A percentile compares a stretch with the other conserved stretches of the same genome.
Evolutionary conservation across 2,888 invertebrate genomes (phyloP).

Genomic region (Stenolophus ochropezus): DNA sequence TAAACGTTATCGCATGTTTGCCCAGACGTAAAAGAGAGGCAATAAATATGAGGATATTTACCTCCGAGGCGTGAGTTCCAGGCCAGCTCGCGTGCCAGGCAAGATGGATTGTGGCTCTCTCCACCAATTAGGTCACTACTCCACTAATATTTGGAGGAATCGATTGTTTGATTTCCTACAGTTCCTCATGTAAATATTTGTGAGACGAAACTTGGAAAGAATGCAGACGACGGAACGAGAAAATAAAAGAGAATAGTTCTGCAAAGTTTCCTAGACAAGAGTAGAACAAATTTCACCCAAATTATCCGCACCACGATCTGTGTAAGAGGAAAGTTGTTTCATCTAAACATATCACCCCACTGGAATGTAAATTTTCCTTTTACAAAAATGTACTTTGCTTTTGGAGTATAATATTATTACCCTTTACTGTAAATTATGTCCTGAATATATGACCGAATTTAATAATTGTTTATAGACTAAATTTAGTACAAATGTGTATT

Average conservation of each 20-base stretch:
- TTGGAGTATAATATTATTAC: neutral
- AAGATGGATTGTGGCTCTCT: conserved; percentile 38
- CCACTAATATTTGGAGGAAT: conserved; percentile 31
- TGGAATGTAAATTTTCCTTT: neutral
- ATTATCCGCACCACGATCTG: neutral
- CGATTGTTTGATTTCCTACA: conserved; percentile 18
- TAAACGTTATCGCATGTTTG: conserved; percentile 70
- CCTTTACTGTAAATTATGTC: too few relatives aligned
- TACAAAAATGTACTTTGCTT: neutral
- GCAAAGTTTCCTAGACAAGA: neutral
- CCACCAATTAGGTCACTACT: conserved; percentile 46
- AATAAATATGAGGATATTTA: conserved; percentile 60
- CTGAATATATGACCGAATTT: too few relatives aligned
- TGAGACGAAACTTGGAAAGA: neutral
- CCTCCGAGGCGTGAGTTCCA: conserved; percentile 44
- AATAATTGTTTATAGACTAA: too few relatives aligned
- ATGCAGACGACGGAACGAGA: neutral
- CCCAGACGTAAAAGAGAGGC: conserved; percentile 66
- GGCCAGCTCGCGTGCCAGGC: conserved; percentile 15
- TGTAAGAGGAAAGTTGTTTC: neutral
- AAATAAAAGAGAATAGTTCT: neutral
- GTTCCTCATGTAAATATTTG: conserved; percentile 20
- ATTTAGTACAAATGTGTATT: too few relatives aligned
- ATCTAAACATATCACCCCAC: neutral
- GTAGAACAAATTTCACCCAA: neutral